Evolutionary conservation across 2,888 invertebrate genomes (phyloP), one percentile per base, ranked within the genome.

Genomic region (Acrocera orbiculus): DNA sequence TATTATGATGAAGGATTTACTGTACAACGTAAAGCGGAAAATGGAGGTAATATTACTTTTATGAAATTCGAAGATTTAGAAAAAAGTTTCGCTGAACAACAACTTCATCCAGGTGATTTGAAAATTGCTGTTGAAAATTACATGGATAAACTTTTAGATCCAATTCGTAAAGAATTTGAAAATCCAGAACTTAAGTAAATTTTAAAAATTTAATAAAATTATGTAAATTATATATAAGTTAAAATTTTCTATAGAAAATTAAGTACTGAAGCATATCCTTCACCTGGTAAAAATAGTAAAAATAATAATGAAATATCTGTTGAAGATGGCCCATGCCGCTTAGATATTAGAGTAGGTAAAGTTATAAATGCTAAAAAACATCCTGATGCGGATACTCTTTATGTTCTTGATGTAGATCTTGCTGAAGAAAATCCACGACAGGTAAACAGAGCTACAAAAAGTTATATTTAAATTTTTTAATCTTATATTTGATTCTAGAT

Each of bases 71-170:
- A 76, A 34, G 73, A 76, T 27, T 61, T 96, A 36, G 87, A 95
- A 64, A 60, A 64, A 47, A 76, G 80, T 41, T 96, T 86, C 65
- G 76, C 76, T 0, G 75, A 75, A 39, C 66, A 81, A 53, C 74
- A 77, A 46, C 64, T 96, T 34, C 93, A 95, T 64, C 95, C 96
- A 15, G 93, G 77, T 11, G 95, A 96, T 64, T 65, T 98, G 44
- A 98, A 98, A 62, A 65, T 64, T 22, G 73, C 83, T 13, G 85
- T 86, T 6, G 87, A 86, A 58, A 57, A 64, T 39, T 79, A 79
- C 48, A 77, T 98, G 14, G 95, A 95, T 60, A 70, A 66, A 50
- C 64, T 96, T 24, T 61, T 96, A 44, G 82, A 79, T 37, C 93
- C 95, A 11, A 80, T 98, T 46, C 73, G 92, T 45, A 75, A 82